Conservation (phyloP, 2,113 vertebrate genomes). For the Garra rufa region DNA sequence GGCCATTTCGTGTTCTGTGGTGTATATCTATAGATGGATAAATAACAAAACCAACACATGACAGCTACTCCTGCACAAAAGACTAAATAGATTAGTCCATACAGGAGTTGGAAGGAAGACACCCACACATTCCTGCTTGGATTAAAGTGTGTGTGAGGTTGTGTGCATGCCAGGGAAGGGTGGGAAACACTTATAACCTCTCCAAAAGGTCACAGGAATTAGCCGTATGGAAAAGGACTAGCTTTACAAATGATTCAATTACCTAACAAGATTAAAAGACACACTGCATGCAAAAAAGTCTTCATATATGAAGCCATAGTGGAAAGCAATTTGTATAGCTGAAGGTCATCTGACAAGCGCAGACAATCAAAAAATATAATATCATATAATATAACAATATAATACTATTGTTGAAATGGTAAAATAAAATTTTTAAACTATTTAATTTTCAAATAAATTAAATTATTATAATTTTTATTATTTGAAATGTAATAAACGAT, state of each 20-base stretch:
- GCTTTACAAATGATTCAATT: conserved; percentile 23
- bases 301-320: neutral
- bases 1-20: neutral
- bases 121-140: conserved; percentile 14
- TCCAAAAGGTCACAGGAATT: conserved; percentile 15
- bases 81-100: neutral
- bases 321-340: neutral
- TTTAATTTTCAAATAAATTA: too few relatives aligned
- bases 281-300: neutral
- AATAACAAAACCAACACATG: conserved; percentile 8
- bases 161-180: conserved; percentile 18
- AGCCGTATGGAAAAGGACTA: conserved; percentile 11
- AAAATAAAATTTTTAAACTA: too few relatives aligned
- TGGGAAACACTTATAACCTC: conserved; percentile 16
- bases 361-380: neutral
- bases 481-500: too few relatives aligned
- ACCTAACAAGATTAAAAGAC: conserved; percentile 30
- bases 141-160: conserved; percentile 18
- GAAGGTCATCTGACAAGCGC: neutral
- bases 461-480: too few relatives aligned
- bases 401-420: too few relatives aligned
- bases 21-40: neutral
- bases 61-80: neutral
- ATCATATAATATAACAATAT: neutral
- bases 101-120: neutral